These are phyloP conservation scores for Sebastiscus tertius DNA, from an alignment of 2,797 vertebrate species.

Conservation along the genomic window DNA sequence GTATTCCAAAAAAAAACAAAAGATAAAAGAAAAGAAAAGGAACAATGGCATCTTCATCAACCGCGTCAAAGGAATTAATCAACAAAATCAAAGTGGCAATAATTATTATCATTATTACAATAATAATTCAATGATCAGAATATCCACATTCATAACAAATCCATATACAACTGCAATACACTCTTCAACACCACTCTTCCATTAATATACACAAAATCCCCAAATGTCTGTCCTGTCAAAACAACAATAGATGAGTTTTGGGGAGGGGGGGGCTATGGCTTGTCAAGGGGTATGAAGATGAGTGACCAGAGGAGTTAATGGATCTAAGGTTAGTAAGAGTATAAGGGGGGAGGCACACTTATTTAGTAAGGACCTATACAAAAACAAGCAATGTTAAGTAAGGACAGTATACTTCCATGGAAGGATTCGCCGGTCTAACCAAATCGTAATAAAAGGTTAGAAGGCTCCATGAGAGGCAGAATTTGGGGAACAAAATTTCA, in stretches of 20 bases:
- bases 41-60: slow-evolving; percentile 81
- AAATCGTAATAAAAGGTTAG: slow-evolving; percentile 58
- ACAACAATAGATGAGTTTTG: slow-evolving; percentile 76
- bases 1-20: slow-evolving; percentile 73
- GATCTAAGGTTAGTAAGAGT: slow-evolving; percentile 75
- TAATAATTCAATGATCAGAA: slow-evolving; percentile 87
- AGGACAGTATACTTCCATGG: slow-evolving; percentile 68
- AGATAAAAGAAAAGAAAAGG: slow-evolving; percentile 20
- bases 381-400: slow-evolving; percentile 77
- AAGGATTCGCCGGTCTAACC: slow-evolving; percentile 61
- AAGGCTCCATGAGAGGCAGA: slow-evolving; percentile 75
- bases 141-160: slow-evolving; percentile 90
- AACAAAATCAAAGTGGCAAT: slow-evolving; percentile 84
- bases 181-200: slow-evolving; percentile 87
- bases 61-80: slow-evolving; percentile 82
- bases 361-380: slow-evolving; percentile 82
- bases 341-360: slow-evolving; percentile 83
- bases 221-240: slow-evolving; percentile 86
- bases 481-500: slow-evolving; percentile 77
- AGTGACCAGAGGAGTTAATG: slow-evolving; percentile 72
- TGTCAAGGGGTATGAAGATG: slow-evolving; percentile 83
- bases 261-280: slow-evolving; percentile 83
- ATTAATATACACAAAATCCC: slow-evolving; percentile 87
- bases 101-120: slow-evolving; percentile 86
- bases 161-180: slow-evolving; percentile 87